Evolutionary conservation across 2,113 vertebrate species (phyloP).

Genomic region (Alethe diademata): DNA sequence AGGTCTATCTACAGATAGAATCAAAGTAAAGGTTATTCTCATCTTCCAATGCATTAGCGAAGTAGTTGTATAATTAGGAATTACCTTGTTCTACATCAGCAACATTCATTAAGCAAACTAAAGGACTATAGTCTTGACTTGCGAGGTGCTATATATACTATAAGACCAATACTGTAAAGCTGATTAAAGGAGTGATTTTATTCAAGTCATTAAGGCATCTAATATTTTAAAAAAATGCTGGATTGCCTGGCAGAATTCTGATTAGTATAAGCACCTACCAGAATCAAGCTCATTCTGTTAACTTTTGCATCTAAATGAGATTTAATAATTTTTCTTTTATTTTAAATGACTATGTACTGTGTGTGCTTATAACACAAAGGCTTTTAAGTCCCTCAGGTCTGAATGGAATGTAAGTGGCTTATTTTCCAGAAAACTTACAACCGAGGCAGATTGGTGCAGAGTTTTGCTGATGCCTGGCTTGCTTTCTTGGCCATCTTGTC

Average conservation of each 20-base stretch:
- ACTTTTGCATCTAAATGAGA: background rate
- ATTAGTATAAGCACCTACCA: background rate
- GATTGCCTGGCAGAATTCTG: background rate
- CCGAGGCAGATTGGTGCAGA: rapidly evolving
- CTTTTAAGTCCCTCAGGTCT: background rate
- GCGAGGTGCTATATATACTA: background rate
- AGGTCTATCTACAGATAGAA: background rate
- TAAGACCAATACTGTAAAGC: background rate
- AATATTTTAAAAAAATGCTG: background rate
- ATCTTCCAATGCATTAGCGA: background rate
- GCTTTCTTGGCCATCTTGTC: background rate
- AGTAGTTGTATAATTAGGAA: background rate
- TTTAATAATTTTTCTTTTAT: background rate
- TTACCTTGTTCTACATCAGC: background rate
- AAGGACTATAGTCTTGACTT: background rate
- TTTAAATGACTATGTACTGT: background rate
- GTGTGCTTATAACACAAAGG: background rate
- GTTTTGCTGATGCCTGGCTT: background rate
- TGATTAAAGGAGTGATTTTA: background rate
- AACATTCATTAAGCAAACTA: background rate
- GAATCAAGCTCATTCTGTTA: background rate
- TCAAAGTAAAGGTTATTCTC: background rate
- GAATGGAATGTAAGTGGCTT: background rate
- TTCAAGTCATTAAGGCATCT: background rate
- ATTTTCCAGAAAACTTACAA: background rate